Conservation (phyloP, 2,113 vertebrate genomes). For the Anolis carolinensis region DNA sequence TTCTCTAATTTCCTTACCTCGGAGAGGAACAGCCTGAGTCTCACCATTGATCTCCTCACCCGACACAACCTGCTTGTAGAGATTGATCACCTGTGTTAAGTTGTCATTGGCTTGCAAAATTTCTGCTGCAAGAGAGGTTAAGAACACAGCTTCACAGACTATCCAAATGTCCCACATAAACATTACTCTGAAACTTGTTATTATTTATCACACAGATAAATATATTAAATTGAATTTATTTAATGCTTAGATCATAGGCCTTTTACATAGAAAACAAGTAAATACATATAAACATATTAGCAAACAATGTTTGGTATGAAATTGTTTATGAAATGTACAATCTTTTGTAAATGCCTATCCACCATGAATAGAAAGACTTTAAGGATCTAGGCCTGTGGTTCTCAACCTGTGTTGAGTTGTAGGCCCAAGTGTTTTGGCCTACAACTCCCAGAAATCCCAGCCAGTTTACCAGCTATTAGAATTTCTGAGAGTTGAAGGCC, state of each 20-base stretch:
- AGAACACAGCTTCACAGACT: neutral
- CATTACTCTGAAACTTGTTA: neutral
- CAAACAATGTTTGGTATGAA: neutral
- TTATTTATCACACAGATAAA: neutral
- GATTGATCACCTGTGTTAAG: slow-evolving; percentile 95
- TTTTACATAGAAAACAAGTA: too few relatives aligned
- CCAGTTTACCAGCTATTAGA: too few relatives aligned
- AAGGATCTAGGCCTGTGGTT: neutral
- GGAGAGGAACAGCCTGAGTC: slow-evolving; percentile 60
- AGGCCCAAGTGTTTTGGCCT: too few relatives aligned
- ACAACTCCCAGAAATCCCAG: too few relatives aligned
- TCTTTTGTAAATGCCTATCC: neutral
- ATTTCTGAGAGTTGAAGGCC: too few relatives aligned
- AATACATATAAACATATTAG: neutral
- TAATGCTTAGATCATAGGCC: too few relatives aligned
- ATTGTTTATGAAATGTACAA: neutral
- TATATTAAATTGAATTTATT: too few relatives aligned
- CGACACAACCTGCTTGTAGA: slow-evolving; percentile 89
- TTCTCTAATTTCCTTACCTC: slow-evolving; percentile 72
- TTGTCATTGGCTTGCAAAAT: slow-evolving; percentile 97
- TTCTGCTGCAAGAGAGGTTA: slow-evolving; percentile 79
- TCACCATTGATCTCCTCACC: slow-evolving; percentile 93
- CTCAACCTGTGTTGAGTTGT: too few relatives aligned
- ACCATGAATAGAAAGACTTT: neutral
- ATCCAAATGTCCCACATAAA: neutral